These are phyloP conservation scores for Heliconius hermathena DNA, from an alignment of 1,140 invertebrate genomes.

Conservation along the genomic window DNA sequence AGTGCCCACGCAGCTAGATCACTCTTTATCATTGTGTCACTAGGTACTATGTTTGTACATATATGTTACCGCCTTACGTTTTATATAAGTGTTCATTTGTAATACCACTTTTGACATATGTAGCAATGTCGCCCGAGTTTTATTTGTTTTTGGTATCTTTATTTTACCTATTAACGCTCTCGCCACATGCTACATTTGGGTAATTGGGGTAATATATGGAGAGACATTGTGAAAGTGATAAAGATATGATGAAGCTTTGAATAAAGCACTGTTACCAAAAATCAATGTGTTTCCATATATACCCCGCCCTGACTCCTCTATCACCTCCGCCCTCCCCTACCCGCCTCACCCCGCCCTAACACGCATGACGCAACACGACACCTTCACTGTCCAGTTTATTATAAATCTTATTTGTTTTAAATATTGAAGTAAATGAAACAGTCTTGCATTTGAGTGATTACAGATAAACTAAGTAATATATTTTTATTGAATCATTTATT, in stretches of 20 bases:
- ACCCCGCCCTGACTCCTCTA: conserved; percentile 64
- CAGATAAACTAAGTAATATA: conserved; percentile 17
- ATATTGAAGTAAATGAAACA: conserved; percentile 1
- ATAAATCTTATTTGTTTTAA: background rate
- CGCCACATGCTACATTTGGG: conserved; percentile 82
- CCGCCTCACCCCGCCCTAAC: background rate
- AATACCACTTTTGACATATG: conserved; percentile 83
- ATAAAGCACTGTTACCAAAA: conserved; percentile 85
- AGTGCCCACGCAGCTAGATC: conserved; percentile 64
- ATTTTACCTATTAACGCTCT: conserved; percentile 72
- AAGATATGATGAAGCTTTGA: conserved; percentile 83
- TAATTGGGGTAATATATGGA: conserved; percentile 84
- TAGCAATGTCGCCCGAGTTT: conserved; percentile 80
- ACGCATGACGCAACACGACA: background rate
- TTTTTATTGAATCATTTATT: background rate
- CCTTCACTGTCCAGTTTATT: background rate
- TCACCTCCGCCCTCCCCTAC: conserved; percentile 19
- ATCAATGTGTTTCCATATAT: conserved; percentile 85
- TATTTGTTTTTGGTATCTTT: conserved; percentile 73
- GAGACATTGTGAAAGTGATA: conserved; percentile 84
- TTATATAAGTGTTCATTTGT: conserved; percentile 82
- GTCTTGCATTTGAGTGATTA: conserved; percentile 11
- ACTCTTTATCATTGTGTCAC: conserved; percentile 79
- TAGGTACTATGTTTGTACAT: conserved; percentile 78
- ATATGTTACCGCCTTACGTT: conserved; percentile 79